Conservation (phyloP, 2,888 invertebrate species). For the Tenthredo amoena region DNA sequence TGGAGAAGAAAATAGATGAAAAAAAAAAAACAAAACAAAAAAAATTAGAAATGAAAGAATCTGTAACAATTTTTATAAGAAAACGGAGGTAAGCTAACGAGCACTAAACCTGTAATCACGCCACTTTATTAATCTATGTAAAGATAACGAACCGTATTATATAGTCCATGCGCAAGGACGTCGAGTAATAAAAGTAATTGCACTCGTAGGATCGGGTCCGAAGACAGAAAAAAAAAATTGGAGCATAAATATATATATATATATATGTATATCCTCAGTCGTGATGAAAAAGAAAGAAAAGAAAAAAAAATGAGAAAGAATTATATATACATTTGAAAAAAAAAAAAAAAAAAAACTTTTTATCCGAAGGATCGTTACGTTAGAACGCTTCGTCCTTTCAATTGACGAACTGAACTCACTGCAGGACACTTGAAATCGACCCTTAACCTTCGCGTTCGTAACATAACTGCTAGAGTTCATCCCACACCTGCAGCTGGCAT, state of each 20-base stretch:
- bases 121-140: conserved; percentile 40
- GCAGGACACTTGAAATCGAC: not conserved
- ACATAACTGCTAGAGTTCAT: not conserved
- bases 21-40: not conserved
- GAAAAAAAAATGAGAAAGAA: not conserved
- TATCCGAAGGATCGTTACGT: not conserved
- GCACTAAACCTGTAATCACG: conserved; percentile 41
- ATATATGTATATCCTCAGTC: too few species aligned
- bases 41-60: not conserved
- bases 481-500: not conserved
- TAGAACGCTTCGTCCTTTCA: not conserved
- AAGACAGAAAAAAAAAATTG: not conserved
- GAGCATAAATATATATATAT: not conserved
- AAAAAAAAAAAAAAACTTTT: not conserved
- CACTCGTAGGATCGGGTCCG: not conserved
- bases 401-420: conserved; percentile 16
- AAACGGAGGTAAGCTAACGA: conserved; percentile 13
- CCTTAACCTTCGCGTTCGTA: not conserved
- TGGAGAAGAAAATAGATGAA: not conserved
- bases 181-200: conserved; percentile 42
- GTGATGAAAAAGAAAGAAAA: not conserved
- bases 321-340: not conserved
- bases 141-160: conserved; percentile 45
- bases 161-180: conserved; percentile 24
- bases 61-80: conserved; percentile 9